Evolutionary conservation across 2,113 vertebrate genomes (phyloP), one percentile per base, ranked within the genome.

Genomic region (Gopherus flavomarginatus): DNA sequence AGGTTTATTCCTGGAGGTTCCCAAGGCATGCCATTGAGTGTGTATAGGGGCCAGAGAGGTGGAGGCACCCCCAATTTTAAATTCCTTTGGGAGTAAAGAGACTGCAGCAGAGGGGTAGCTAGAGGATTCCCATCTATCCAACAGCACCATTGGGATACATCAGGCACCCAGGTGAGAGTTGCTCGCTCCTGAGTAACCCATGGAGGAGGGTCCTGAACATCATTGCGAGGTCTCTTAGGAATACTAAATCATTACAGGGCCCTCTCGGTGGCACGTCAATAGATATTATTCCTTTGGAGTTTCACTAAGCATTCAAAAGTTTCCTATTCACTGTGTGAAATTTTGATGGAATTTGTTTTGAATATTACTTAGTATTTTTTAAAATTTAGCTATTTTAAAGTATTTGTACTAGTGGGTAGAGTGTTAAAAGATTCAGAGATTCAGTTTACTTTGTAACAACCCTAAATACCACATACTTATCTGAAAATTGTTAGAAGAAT

Each of bases 401-500:
- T 72, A 19, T 72, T 38, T 38, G 31, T 8, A 11, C 5, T 29
- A 85, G 53, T 79, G 35, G 8, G 22, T 54, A 47, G 72, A 87
- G 87, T 4, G 2, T 56, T 52, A 69, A 44, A 93, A 92, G 16
- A 12, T 9, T 88, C 26, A 21, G 49, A 13, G 22, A 19, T 8
- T 82, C n/a, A 54, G 38, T 82, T 84, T 0, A 0, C 2, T 91
- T 96, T 56, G 50, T 6, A 31, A 79, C 35, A 27, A 3, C 56
- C 84, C n/a, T 8, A 22, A 26, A 95, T 65, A 90, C 26, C 0
- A 1, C 2, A 12, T 57, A 0, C 2, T 93, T 72, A 27, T 81
- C 83, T 86, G 50, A 89, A 90, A 85, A 81, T 24, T 65, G 38
- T 4, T 9, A 65, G 21, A 89, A 49, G 56, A 90, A 65, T 75